Base-by-base conservation (phyloP, 2,888 invertebrate species). In the Drosophila melanosoma region DNA sequence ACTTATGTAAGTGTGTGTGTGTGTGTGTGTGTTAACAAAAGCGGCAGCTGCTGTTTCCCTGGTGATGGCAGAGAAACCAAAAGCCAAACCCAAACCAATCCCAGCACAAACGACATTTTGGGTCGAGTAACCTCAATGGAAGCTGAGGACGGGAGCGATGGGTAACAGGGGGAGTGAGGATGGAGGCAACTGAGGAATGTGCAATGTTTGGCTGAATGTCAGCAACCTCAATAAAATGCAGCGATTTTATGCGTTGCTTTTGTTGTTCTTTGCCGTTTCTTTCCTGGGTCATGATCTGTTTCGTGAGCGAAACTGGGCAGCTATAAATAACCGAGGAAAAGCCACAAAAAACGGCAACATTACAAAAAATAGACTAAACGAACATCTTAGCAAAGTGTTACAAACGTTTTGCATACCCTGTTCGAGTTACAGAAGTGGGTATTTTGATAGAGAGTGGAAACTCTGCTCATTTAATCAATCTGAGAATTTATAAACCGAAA, bases 261-360 rank as follows among this genome's bases (percentile, higher is more conserved):
- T 89, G 91, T 85, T 90, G 89, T 87, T 88, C 89, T 20, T 20
- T 90, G 90, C 83, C 90, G 89, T 89, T 91, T 78, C 91, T 80
- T 92, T 92, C 92, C 92, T 91, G 92, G 93, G 92, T 91, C 92
- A 92, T 92, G 92, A 93, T 92, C 92, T 90, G 82, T 71, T 84
- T 81, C 75, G 69, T 80, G 73, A 57, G 81, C 23, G 54, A 79
- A 76, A 81, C 76, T 72, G 65, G 70, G 68, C 71, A 77, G 69
- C 83, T 89, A 89, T 79, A 85, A 77, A 86, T 88, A 88, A 74
- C 70, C 60, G 36, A 71, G 53, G 29, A 33, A 54, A 66, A 57
- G 69, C 59, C 26, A 74, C 59, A 48, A 52, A 63, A 42, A 36
- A n/a, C 0, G 26, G 0, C n/a, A 38, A n/a, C 38, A 17, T 45